Evolutionary conservation across 2,113 vertebrate genomes (phyloP).

Genomic region (Etia nguti): DNA sequence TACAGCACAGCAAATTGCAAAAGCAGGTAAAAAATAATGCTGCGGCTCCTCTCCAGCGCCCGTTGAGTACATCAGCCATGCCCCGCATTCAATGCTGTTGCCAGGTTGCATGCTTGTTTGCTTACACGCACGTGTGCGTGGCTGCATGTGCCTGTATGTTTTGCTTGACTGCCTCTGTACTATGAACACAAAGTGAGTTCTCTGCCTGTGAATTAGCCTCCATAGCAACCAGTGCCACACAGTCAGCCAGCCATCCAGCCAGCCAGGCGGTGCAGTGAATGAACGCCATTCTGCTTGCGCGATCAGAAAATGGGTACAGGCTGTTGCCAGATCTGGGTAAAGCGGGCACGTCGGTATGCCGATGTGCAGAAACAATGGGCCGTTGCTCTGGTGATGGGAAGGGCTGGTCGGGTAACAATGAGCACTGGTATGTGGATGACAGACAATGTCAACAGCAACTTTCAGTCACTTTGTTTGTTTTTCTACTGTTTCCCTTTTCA

Average conservation of each 20-base stretch:
- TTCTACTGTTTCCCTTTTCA: slow-evolving; percentile 8
- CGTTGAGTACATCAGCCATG: not conserved
- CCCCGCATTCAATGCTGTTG: slow-evolving; percentile 17
- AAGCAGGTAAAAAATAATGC: not conserved
- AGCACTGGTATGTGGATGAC: slow-evolving; percentile 33
- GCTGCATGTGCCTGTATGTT: not conserved
- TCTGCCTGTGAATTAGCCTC: slow-evolving; percentile 64
- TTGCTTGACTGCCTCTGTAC: slow-evolving; percentile 31
- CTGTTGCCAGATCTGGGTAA: slow-evolving; percentile 29
- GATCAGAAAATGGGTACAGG: slow-evolving; percentile 52
- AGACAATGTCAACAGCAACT: slow-evolving; percentile 35
- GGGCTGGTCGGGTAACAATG: not conserved
- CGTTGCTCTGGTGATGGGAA: slow-evolving; percentile 31
- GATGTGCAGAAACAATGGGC: slow-evolving; percentile 30
- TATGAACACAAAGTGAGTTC: slow-evolving; percentile 23
- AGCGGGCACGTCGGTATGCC: slow-evolving; percentile 20
- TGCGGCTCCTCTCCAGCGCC: not conserved
- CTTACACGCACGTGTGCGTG: not conserved
- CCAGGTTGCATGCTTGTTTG: slow-evolving; percentile 23
- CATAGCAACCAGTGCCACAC: slow-evolving; percentile 68
- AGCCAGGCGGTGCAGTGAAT: slow-evolving; percentile 29
- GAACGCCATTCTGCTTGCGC: slow-evolving; percentile 22
- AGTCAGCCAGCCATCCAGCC: slow-evolving; percentile 14
- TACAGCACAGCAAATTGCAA: not conserved
- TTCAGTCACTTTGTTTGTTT: slow-evolving; percentile 28